A percentile compares a stretch with the other conserved stretches of the same genome.
These are phyloP conservation scores for Ochotona princeps DNA, from an alignment of 2,113 vertebrate species.

Conservation along the genomic window DNA sequence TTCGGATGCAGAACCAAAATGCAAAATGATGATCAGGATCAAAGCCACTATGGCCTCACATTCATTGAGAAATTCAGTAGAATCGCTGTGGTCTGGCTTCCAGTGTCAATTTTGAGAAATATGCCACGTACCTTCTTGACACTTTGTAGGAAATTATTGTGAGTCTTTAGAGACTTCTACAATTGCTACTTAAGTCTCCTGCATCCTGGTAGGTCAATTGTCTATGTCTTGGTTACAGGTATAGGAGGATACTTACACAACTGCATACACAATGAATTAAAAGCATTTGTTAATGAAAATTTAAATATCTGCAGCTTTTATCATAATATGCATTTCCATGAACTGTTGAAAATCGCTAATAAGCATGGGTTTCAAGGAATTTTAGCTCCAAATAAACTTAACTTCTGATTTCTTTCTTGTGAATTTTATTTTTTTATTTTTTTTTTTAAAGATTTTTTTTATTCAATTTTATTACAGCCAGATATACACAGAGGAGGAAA, in stretches of 20 bases:
- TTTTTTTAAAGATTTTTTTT: too few relatives aligned
- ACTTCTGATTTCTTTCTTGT: too few relatives aligned
- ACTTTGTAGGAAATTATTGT: background rate
- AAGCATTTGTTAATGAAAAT: too few relatives aligned
- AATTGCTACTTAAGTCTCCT: background rate
- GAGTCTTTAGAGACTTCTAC: background rate
- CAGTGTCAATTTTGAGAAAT: background rate
- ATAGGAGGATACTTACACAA: background rate
- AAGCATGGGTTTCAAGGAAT: too few relatives aligned
- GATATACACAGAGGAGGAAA: too few relatives aligned
- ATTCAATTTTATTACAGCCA: too few relatives aligned
- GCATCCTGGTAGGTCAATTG: background rate
- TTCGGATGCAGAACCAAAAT: conserved; percentile 29
- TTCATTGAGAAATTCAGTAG: background rate
- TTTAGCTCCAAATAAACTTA: too few relatives aligned
- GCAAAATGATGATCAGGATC: conserved; percentile 17
- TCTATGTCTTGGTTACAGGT: background rate
- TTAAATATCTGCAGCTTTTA: too few relatives aligned
- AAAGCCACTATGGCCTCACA: background rate
- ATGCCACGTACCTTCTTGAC: background rate
- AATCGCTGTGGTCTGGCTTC: background rate
- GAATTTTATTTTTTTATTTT: too few relatives aligned
- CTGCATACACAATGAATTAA: too few relatives aligned
- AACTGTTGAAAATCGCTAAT: too few relatives aligned
- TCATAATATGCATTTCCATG: too few relatives aligned